phyloP scores from a whole-genome alignment of 92 coral and sea anemone genomes.

The Epizoanthus stellaris region DNA sequence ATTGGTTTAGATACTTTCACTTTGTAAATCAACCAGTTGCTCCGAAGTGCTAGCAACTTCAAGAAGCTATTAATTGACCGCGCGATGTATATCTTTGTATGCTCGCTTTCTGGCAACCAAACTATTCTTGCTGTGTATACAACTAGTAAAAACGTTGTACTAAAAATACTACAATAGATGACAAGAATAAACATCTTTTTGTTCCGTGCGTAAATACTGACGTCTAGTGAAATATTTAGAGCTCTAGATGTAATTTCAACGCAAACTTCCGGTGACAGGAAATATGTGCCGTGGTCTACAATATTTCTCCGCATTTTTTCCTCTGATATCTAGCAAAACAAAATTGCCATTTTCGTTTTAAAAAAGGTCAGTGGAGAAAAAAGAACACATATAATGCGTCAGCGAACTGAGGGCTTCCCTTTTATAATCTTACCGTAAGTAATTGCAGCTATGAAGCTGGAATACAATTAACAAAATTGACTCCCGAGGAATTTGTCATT shows the following conservation, averaged over 20 bases:
- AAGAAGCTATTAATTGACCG: background rate
- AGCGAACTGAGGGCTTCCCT: background rate
- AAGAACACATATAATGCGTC: background rate
- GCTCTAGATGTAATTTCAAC: background rate
- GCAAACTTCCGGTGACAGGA: constrained; percentile 31
- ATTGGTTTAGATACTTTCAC: too few relatives aligned
- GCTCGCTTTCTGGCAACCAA: constrained; percentile 14
- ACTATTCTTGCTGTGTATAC: constrained; percentile 18
- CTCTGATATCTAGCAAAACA: background rate
- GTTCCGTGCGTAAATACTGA: constrained; percentile 24
- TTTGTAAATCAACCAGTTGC: too few relatives aligned
- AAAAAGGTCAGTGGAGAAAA: background rate
- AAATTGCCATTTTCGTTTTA: background rate
- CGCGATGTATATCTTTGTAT: background rate
- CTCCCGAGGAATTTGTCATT: background rate
- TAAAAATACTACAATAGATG: constrained; percentile 26
- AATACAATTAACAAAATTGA: background rate
- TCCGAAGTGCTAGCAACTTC: background rate
- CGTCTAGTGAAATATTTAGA: constrained; percentile 16
- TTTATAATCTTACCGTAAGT: background rate
- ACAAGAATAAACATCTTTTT: constrained; percentile 38
- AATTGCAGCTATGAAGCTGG: background rate
- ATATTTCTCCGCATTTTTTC: background rate
- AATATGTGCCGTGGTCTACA: background rate
- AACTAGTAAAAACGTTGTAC: constrained; percentile 5